Base-by-base conservation (phyloP, 2,888 invertebrate genomes). In the Lobophora halterata region DNA sequence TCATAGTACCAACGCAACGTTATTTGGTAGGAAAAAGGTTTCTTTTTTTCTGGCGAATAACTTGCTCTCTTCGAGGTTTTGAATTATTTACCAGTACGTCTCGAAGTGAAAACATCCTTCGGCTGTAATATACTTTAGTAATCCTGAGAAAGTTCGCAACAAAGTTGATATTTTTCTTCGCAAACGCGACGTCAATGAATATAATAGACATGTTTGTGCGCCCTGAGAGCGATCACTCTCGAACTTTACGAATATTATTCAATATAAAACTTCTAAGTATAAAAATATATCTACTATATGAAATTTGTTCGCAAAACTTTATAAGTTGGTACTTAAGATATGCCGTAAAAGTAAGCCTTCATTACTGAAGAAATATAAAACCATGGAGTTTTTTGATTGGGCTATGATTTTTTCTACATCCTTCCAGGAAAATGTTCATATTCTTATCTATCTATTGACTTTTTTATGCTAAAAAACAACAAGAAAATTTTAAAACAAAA, bases 201-300 rank as follows among this genome's bases (percentile, higher is more conserved):
- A 59, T 75, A 70, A 76, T 71, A 46, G 68, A 38, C 63, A 50
- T 76, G 77, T 75, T 78, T 79, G 74, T 74, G 52, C 55, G 36
- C 57, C 57, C 58, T 29, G 52, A 60, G 58, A 55, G 53, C 55
- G 65, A 67, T 69, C 66, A 63, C 65, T 70, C 56, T 56, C 49
- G 51, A 66, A 69, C 66, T 70, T 57, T 59, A 47, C 61, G 57
- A 55, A 62, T 57, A 47, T n/a, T 52, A 52, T 67, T 60, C 53
- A 55, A 49, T 58, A 65, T 58, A 65, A 58, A 65, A 59, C 55
- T 58, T 60, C 55, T 37, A n/a, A n/a, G n/a, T n/a, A 62, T 65
- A 59, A 61, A 58, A 63, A 51, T 49, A 46, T 46, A 44, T 40
- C 35, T 33, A 40, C 41, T 39, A 30, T 34, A 50, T 32, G 44